Evolutionary conservation across 2,888 invertebrate genomes (phyloP).

Genomic region (Himalopsyche kuldschensis): DNA sequence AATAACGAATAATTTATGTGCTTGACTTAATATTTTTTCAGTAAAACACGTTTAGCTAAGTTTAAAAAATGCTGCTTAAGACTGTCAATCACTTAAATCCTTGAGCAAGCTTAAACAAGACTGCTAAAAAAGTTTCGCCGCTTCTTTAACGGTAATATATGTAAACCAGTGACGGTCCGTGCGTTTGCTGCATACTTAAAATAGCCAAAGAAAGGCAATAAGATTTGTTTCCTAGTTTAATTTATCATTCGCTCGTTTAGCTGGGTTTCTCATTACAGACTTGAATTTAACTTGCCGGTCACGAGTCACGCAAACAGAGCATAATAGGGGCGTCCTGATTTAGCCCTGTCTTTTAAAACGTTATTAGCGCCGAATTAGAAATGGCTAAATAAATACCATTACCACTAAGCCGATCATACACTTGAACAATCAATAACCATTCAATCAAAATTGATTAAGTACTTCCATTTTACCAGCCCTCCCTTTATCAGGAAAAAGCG

Average conservation of each 20-base stretch:
- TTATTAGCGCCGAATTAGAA: neutral
- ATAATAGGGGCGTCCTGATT: neutral
- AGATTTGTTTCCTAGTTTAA: conserved; percentile 36
- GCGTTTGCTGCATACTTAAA: conserved; percentile 28
- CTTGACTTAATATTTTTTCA: neutral
- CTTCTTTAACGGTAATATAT: conserved; percentile 6
- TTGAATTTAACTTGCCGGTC: conserved; percentile 10
- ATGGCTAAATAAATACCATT: neutral
- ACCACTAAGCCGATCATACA: too few relatives aligned
- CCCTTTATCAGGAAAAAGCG: too few relatives aligned
- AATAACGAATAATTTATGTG: neutral
- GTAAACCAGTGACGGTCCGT: neutral
- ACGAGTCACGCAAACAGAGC: conserved; percentile 3
- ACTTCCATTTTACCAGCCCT: too few relatives aligned
- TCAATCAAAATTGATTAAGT: too few relatives aligned
- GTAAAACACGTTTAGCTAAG: neutral
- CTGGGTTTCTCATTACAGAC: conserved; percentile 28
- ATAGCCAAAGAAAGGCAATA: conserved; percentile 26
- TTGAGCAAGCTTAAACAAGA: neutral
- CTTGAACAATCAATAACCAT: too few relatives aligned
- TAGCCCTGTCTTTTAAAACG: neutral
- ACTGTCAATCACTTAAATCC: neutral
- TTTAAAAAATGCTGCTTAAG: neutral
- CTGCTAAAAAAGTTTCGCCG: neutral
- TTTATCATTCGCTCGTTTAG: conserved; percentile 36